A percentile compares a stretch with the other conserved stretches of the same genome.
phyloP scores from a whole-genome alignment of 1,140 invertebrate species.

The Lasioglossum albipes region DNA sequence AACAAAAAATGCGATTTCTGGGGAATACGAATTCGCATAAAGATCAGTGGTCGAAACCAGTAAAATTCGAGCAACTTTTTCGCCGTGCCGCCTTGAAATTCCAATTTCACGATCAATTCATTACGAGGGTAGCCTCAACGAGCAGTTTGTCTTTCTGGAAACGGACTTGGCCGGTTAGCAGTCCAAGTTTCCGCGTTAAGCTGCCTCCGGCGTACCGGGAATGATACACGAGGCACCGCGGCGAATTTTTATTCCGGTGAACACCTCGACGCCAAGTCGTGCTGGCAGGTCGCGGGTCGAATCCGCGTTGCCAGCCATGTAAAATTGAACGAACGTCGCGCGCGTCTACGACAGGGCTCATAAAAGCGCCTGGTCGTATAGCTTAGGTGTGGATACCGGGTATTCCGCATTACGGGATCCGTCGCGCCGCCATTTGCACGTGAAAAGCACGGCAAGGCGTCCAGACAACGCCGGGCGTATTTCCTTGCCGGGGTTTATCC shows the following conservation, averaged over 20 bases:
- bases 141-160: background rate
- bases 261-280: background rate
- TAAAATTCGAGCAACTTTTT: too few species aligned
- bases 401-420: background rate
- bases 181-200: conserved; percentile 8
- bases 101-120: background rate
- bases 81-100: background rate
- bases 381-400: background rate
- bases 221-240: background rate
- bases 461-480: background rate
- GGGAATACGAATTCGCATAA: too few species aligned
- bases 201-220: background rate
- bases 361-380: background rate
- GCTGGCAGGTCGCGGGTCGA: background rate
- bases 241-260: conserved; percentile 33
- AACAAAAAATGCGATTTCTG: too few species aligned
- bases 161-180: background rate
- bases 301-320: conserved; percentile 2
- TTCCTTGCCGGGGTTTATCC: background rate
- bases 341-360: conserved; percentile 10
- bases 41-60: background rate
- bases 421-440: background rate
- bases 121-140: background rate
- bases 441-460: background rate
- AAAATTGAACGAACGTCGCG: conserved; percentile 1